A percentile compares a stretch with the other conserved stretches of the same genome.
Evolutionary conservation across 2,888 invertebrate species (phyloP).

Genomic region (Polietes domitor): DNA sequence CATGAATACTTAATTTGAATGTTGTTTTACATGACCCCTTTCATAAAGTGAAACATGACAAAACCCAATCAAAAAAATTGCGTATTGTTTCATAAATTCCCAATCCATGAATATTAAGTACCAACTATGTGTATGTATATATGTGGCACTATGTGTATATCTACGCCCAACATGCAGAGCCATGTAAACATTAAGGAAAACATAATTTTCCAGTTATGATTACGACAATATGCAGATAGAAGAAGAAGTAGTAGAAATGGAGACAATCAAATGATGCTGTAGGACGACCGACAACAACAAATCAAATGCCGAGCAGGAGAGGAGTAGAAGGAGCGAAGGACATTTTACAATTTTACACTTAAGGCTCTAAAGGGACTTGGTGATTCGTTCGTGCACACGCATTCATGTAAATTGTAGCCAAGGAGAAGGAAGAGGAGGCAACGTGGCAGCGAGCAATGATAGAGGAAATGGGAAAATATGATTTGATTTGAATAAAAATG

Average conservation of each 20-base stretch:
- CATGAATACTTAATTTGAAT: conserved; percentile 50
- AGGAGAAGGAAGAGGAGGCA: not conserved
- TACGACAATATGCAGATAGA: conserved; percentile 58
- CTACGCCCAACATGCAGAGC: conserved; percentile 21
- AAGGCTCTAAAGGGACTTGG: conserved; percentile 60
- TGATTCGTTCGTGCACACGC: conserved; percentile 45
- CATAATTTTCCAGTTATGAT: conserved; percentile 65
- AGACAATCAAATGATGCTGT: conserved; percentile 55
- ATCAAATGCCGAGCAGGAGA: not conserved
- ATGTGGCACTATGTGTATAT: not conserved
- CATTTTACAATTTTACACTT: conserved; percentile 66
- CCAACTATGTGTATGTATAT: conserved; percentile 1
- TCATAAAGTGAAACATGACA: conserved; percentile 18
- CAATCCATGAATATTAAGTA: conserved; percentile 68
- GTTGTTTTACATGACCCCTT: conserved; percentile 50
- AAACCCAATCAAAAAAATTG: conserved; percentile 67
- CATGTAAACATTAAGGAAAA: conserved; percentile 50
- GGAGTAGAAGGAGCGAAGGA: conserved; percentile 26
- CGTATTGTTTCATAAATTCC: conserved; percentile 65
- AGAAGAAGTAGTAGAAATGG: conserved; percentile 35
- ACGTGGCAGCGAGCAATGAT: not conserved
- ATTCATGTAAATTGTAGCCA: not conserved
- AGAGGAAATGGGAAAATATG: conserved; percentile 36
- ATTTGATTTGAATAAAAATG: conserved; percentile 61
- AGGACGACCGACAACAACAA: conserved; percentile 37